Conservation (phyloP, 2,113 vertebrate species). For the Raja brachyura region DNA sequence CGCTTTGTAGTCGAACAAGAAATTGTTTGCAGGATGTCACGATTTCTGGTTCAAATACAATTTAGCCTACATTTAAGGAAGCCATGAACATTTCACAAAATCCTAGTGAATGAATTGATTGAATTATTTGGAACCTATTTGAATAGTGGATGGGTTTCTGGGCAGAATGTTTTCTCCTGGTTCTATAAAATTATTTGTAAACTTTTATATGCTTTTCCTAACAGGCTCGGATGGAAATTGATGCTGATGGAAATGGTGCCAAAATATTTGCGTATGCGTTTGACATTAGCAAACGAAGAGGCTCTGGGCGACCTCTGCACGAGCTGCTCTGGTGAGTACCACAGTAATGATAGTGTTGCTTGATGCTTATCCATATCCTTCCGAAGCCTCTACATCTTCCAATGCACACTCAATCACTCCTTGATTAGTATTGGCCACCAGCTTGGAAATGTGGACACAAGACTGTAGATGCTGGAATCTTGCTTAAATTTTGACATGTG, state of each 20-base stretch:
- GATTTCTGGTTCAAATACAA: background rate
- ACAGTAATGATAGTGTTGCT: rapidly evolving
- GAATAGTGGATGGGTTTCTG: background rate
- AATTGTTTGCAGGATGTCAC: background rate
- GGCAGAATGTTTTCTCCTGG: background rate
- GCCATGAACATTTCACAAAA: background rate
- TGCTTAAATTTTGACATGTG: too few relatives aligned
- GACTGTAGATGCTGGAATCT: too few relatives aligned
- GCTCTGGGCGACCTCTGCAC: slow-evolving; percentile 83
- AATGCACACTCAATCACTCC: too few relatives aligned
- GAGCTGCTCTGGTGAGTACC: slow-evolving; percentile 87
- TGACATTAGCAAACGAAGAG: slow-evolving; percentile 87
- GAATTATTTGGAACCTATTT: background rate
- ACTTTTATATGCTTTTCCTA: background rate
- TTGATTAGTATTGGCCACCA: too few relatives aligned
- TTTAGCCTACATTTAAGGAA: background rate
- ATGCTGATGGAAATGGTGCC: slow-evolving; percentile 93
- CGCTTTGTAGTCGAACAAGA: too few relatives aligned
- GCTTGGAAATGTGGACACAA: too few relatives aligned
- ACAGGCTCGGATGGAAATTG: slow-evolving; percentile 95
- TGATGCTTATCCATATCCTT: background rate
- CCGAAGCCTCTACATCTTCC: too few relatives aligned
- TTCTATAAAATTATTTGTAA: background rate
- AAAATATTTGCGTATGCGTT: slow-evolving; percentile 97
- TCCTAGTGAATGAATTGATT: background rate